Percentiles rank a stretch among this genome's conserved stretches.
These are phyloP conservation scores for Synchiropus splendidus DNA, from an alignment of 2,113 vertebrate species.

Conservation along the genomic window DNA sequence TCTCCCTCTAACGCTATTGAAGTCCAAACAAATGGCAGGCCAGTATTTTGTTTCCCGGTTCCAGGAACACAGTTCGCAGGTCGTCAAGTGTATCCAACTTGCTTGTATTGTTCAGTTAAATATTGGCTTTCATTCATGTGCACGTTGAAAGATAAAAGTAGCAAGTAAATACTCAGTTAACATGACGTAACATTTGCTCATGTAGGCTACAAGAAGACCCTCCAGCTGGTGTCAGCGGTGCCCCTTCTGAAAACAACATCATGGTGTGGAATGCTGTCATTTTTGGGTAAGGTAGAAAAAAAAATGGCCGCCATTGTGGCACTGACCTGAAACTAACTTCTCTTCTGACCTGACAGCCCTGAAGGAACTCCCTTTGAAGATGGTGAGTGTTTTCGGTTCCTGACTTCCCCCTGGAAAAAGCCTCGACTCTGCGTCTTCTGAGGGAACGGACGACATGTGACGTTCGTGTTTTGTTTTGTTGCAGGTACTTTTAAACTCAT, in stretches of 20 bases:
- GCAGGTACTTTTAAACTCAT: constrained; percentile 97
- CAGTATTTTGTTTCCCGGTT: too few species aligned
- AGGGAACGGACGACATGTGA: background rate
- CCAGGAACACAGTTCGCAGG: too few species aligned
- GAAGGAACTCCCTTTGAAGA: constrained; percentile 97
- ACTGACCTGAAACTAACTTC: background rate
- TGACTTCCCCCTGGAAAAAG: background rate
- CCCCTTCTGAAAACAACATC: constrained; percentile 96
- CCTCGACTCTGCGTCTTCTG: too few species aligned
- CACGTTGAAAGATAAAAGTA: too few species aligned
- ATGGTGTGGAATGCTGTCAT: constrained; percentile 98
- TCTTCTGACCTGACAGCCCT: constrained; percentile 68
- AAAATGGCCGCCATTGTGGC: background rate
- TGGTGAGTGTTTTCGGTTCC: constrained; percentile 35
- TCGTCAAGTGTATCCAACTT: too few species aligned
- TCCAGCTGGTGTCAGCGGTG: constrained; percentile 89
- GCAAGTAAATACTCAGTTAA: too few species aligned
- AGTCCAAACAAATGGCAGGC: too few species aligned
- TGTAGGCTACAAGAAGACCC: constrained; percentile 91
- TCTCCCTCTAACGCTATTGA: too few species aligned
- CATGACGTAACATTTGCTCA: too few species aligned
- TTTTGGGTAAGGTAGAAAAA: constrained; percentile 76
- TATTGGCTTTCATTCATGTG: too few species aligned
- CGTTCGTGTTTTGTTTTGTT: constrained; percentile 18
- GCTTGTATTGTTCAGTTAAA: too few species aligned